Evolutionary conservation across 2,888 invertebrate genomes (phyloP).

Genomic region (Tubulanus polymorphus): DNA sequence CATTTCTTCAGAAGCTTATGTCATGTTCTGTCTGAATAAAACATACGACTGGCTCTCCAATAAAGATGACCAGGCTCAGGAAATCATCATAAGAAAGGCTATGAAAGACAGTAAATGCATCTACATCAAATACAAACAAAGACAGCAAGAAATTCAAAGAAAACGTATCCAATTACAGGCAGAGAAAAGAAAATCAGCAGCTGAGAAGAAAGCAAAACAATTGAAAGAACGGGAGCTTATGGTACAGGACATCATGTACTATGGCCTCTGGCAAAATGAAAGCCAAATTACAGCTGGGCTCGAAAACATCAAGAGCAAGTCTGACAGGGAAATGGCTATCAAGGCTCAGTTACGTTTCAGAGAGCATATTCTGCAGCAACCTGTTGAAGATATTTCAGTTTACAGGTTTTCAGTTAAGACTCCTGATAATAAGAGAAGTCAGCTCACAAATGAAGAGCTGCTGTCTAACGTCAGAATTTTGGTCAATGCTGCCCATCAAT

Average conservation of each 20-base stretch:
- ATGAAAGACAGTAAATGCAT: neutral
- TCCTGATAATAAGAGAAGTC: neutral
- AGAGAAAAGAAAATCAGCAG: slow-evolving; percentile 6
- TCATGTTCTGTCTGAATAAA: slow-evolving; percentile 1
- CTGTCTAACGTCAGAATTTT: neutral
- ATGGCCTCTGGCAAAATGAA: slow-evolving; percentile 15
- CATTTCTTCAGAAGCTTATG: neutral
- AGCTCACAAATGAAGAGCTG: neutral
- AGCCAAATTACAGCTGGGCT: slow-evolving; percentile 2
- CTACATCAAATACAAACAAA: slow-evolving; percentile 6
- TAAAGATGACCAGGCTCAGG: neutral
- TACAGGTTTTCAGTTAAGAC: neutral
- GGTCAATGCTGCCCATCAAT: neutral
- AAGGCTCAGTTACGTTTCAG: slow-evolving; percentile 1
- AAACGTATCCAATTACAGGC: too few relatives aligned
- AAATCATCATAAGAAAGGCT: slow-evolving; percentile 1
- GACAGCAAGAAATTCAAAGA: slow-evolving; percentile 2
- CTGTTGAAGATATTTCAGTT: neutral
- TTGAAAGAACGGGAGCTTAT: slow-evolving; percentile 10
- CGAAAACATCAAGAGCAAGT: neutral
- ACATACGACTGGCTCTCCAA: slow-evolving; percentile 1
- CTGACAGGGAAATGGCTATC: neutral
- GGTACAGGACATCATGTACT: slow-evolving; percentile 7
- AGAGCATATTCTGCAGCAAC: neutral
- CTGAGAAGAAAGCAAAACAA: slow-evolving; percentile 6